phyloP scores from a whole-genome alignment of 2,888 invertebrate genomes.

The Colostygia pectinataria region DNA sequence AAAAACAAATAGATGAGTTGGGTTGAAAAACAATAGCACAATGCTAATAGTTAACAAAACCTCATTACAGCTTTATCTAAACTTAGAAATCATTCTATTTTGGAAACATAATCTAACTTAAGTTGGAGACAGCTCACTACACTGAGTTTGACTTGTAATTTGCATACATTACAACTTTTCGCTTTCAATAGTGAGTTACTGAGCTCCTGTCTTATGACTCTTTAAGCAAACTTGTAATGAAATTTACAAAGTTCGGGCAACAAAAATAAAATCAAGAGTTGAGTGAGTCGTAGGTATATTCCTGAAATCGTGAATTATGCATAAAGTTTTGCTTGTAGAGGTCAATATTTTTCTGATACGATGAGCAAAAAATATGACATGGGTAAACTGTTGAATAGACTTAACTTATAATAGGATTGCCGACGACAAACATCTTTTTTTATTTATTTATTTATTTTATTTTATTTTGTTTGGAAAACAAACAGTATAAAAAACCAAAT shows the following conservation, averaged over 20 bases:
- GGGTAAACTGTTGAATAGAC: not conserved
- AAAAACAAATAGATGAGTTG: no score
- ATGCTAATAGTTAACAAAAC: conserved; percentile 11
- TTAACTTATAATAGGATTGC: no score
- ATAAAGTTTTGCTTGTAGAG: conserved; percentile 12
- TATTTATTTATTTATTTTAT: no score
- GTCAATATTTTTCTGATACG: conserved; percentile 15
- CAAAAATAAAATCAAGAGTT: conserved; percentile 20
- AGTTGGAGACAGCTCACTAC: conserved; percentile 43
- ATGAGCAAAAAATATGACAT: conserved; percentile 10
- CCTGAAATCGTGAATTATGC: conserved; percentile 17
- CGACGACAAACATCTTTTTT: no score
- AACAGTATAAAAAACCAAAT: no score
- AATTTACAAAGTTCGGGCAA: conserved; percentile 29
- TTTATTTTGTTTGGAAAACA: no score
- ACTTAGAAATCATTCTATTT: conserved; percentile 49
- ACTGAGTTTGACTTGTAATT: conserved; percentile 45
- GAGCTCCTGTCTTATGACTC: conserved; percentile 20
- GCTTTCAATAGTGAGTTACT: conserved; percentile 38
- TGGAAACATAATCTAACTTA: conserved; percentile 49
- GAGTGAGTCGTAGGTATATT: conserved; percentile 7
- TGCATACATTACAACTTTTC: conserved; percentile 50
- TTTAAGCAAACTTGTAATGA: conserved; percentile 34
- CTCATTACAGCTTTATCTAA: conserved; percentile 38
- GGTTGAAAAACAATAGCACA: no score